These are phyloP conservation scores for Callipepla squamata DNA, from an alignment of 2,113 vertebrate genomes.

Conservation along the genomic window DNA sequence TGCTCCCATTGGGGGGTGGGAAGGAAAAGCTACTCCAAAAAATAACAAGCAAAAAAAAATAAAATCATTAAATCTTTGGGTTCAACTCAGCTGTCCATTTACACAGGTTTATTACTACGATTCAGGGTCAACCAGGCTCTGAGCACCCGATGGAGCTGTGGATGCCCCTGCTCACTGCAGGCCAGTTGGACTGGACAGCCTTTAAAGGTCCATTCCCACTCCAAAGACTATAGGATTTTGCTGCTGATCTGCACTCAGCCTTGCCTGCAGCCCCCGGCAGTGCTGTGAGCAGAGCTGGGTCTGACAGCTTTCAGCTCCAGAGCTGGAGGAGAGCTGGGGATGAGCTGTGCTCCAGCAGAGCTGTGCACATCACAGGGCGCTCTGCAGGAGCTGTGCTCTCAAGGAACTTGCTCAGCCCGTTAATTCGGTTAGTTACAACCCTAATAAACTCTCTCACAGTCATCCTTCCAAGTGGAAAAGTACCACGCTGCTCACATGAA, in stretches of 20 bases:
- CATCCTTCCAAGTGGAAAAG: background rate
- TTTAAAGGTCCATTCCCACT: no score
- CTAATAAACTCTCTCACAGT: background rate
- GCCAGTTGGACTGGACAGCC: no score
- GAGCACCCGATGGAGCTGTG: no score
- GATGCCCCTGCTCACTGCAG: no score
- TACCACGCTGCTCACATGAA: fast-evolving
- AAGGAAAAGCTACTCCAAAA: background rate
- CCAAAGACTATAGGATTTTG: no score
- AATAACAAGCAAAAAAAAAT: background rate
- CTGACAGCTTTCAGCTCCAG: background rate
- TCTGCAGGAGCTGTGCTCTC: background rate
- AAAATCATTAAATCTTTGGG: background rate
- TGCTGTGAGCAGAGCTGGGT: background rate
- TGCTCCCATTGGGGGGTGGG: background rate
- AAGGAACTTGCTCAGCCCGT: background rate
- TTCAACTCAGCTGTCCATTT: background rate
- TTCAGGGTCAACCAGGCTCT: no score
- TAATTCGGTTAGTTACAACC: background rate
- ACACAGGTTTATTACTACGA: background rate
- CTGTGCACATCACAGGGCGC: background rate
- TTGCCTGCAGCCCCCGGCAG: no score
- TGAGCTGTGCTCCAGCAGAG: background rate
- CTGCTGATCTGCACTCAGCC: no score
- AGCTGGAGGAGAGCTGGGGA: background rate